Base-by-base conservation (phyloP, 2,113 vertebrate genomes). In the Drymodes brunneopygia region DNA sequence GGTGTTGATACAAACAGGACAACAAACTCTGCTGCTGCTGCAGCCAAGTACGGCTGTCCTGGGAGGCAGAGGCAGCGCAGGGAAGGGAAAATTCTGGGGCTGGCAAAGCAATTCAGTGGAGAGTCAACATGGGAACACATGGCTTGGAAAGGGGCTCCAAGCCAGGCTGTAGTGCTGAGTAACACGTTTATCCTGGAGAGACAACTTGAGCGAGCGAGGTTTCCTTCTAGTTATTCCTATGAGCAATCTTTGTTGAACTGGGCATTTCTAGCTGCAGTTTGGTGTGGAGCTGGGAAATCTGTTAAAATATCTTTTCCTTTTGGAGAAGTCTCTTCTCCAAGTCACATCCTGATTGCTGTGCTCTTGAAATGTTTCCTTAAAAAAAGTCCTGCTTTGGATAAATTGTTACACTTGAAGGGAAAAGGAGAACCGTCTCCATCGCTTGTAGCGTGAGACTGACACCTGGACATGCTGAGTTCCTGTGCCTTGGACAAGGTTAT, bases 171-270 rank as follows among this genome's bases (percentile, higher is more conserved):
- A 15, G 47, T 71, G 35, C 70, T 44, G 21, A 50, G 27, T 14
- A 33, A n/a, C 27, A 5, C n/a, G 13, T 42, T 66, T 53, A 23
- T 50, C 23, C 44, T 29, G 38, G 20, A 54, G 13, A n/a, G 65
- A 56, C 21, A 38, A 7, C 20, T n/a, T 1, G 14, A 19, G 5
- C 4, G 8, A 44, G 24, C 0, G 0, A 8, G 6, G 0, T 27
- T 81, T 61, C 23, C 36, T 10, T 61, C 58, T 20, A 29, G 2
- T 15, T 57, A 27, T 33, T 56, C 3, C 0, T 29, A 14, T 35
- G 29, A 50, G 36, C 35, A 70, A 3, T 18, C 31, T 67, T n/a
- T 44, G 23, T 47, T 56, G 54, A 74, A 23, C 21, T 47, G 51
- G 50, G 16, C 7, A 2, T 35, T 86, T 69, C 51, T 61, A 1